Percentiles rank a stretch among this genome's conserved stretches.
These are phyloP conservation scores for Lycorma delicatula DNA, from an alignment of 1,140 invertebrate species.

Conservation along the genomic window DNA sequence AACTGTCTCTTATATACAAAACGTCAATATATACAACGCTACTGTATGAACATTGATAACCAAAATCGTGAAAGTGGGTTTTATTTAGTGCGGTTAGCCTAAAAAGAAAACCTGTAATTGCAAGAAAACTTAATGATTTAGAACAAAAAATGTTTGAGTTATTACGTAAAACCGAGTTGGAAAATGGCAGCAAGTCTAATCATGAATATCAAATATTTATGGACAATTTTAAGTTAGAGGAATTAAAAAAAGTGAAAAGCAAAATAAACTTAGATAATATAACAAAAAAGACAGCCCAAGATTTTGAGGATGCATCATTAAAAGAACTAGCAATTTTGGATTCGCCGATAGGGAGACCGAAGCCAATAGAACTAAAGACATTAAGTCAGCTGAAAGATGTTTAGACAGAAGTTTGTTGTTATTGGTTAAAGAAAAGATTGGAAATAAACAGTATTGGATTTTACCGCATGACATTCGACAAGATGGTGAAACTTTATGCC, in stretches of 20 bases:
- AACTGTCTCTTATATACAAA: too few species aligned
- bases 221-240: constrained; percentile 49
- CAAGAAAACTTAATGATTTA: constrained; percentile 53
- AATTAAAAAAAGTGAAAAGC: constrained; percentile 45
- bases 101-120: constrained; percentile 69
- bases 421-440: constrained; percentile 62
- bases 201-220: constrained; percentile 64
- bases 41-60: too few species aligned
- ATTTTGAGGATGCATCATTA: constrained; percentile 62
- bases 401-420: constrained; percentile 69
- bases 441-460: constrained; percentile 52
- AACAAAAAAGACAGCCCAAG: constrained; percentile 61
- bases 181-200: constrained; percentile 72
- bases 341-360: constrained; percentile 54
- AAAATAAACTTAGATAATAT: constrained; percentile 51
- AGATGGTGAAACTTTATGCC: constrained; percentile 71
- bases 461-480: constrained; percentile 63
- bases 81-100: constrained; percentile 69
- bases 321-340: constrained; percentile 64
- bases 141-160: constrained; percentile 57
- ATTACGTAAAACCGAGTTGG: constrained; percentile 57
- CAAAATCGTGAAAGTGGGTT: constrained; percentile 83
- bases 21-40: too few species aligned
- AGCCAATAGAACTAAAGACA: constrained; percentile 59
- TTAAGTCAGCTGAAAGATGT: constrained; percentile 58